Evolutionary conservation across 2,888 invertebrate species (phyloP).

Genomic region (Rotaria sp.): DNA sequence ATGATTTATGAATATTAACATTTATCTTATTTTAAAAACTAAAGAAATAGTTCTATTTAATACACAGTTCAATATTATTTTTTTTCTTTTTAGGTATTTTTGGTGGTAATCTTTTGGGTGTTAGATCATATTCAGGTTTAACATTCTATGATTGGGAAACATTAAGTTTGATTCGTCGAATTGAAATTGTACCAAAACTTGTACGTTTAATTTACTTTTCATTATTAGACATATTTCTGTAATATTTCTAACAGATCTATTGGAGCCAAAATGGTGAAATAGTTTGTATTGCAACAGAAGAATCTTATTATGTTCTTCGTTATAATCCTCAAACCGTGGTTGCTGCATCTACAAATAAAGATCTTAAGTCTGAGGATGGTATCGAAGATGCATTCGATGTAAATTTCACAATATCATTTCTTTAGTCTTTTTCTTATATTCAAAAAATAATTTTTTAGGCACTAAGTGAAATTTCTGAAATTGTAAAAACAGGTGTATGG

Average conservation of each 20-base stretch:
- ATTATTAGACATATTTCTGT: no score
- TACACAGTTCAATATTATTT: no score
- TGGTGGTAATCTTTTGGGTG: constrained; percentile 81
- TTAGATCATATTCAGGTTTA: constrained; percentile 80
- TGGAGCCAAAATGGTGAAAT: constrained; percentile 93
- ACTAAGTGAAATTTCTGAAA: constrained; percentile 75
- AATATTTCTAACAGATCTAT: constrained; percentile 60
- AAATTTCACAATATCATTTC: constrained; percentile 39
- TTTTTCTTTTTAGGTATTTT: constrained; percentile 61
- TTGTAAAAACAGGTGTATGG: constrained; percentile 88
- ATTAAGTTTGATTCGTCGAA: constrained; percentile 78
- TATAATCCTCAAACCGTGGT: constrained; percentile 77
- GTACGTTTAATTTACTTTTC: constrained; percentile 47
- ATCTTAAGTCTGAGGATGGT: constrained; percentile 76
- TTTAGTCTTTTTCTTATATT: not conserved
- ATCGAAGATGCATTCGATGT: constrained; percentile 93
- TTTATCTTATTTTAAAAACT: no score
- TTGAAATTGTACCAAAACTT: constrained; percentile 86
- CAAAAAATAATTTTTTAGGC: not conserved
- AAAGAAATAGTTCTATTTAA: no score
- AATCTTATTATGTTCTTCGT: constrained; percentile 66
- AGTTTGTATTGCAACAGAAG: constrained; percentile 86
- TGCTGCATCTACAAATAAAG: constrained; percentile 66
- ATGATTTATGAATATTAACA: no score
- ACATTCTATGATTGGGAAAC: constrained; percentile 97